A percentile compares a stretch with the other conserved stretches of the same genome.
phyloP scores from a whole-genome alignment of 2,113 vertebrate genomes.

The Morone chrysops region DNA sequence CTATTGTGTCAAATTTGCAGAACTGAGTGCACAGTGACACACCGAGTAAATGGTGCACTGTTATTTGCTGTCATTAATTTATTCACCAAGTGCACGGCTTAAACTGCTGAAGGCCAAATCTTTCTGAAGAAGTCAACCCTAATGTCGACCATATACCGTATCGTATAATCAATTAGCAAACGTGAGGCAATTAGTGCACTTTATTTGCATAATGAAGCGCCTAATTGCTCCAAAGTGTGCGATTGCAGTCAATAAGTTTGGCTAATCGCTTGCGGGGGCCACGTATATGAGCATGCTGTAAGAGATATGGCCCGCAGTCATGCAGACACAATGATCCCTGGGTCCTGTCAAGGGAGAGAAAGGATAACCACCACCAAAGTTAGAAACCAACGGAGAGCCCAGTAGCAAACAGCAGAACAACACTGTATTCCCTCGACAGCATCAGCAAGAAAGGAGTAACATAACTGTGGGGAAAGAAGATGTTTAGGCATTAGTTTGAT shows the following conservation, averaged over 20 bases:
- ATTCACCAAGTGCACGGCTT: conserved; percentile 40
- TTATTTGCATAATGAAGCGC: conserved; percentile 82
- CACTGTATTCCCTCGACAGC: conserved; percentile 50
- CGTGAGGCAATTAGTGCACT: conserved; percentile 72
- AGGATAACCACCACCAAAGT: conserved; percentile 34
- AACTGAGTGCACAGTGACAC: conserved; percentile 43
- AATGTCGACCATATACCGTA: conserved; percentile 63
- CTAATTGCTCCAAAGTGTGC: conserved; percentile 74
- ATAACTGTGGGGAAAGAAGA: conserved; percentile 49
- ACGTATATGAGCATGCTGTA: conserved; percentile 33
- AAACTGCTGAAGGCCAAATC: conserved; percentile 42
- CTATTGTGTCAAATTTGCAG: conserved; percentile 51
- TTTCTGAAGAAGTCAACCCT: conserved; percentile 49
- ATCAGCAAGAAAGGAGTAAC: conserved; percentile 56
- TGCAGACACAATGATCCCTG: conserved; percentile 44
- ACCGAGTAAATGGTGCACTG: conserved; percentile 40
- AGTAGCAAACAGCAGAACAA: conserved; percentile 43
- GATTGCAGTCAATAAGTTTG: conserved; percentile 76
- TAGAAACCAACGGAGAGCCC: conserved; percentile 50
- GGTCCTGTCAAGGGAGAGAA: conserved; percentile 37
- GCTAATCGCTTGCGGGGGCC: conserved; percentile 64
- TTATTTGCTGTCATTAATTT: conserved; percentile 55
- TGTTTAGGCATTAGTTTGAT: conserved; percentile 71
- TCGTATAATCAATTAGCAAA: conserved; percentile 81
- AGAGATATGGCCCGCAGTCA: conserved; percentile 41